Evolutionary conservation across 1,140 invertebrate genomes (phyloP), one percentile per base, ranked within the genome.

Genomic region (Maniola jurtina): DNA sequence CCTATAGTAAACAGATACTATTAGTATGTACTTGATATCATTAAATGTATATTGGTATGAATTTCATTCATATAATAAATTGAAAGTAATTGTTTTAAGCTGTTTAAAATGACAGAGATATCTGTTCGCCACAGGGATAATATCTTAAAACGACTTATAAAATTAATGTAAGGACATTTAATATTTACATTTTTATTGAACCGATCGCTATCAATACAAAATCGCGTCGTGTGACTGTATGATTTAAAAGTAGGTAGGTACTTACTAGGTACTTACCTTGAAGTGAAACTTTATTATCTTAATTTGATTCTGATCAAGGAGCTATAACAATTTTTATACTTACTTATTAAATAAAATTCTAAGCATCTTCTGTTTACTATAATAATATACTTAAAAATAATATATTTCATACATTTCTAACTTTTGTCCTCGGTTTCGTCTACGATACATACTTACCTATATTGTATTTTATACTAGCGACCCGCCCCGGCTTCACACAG

Each of bases 81-180:
- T 45, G 13, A 11, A n/a, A 13, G 42, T 45, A 45, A 11, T 13
- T 45, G 42, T 13, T 11, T 16, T 0, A 14, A 48, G 45, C 6
- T 48, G 14, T 48, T 48, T 48, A 14, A 52, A 52, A 7, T 14
- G 48, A 52, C 48, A 52, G 48, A 52, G 38, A 38, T 45, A 45
- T 52, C 14, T 25, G 13, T 25, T 10, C 6, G 16, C 14, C 15
- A 25, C 48, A 52, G 14, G 14, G 15, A 16, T 52, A 52, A 25
- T 52, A 25, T 52, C 16, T 52, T 52, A 52, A n/a, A 52, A 52
- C 15, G 48, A 52, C 6, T 52, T 25, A 52, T 52, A 52, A 52
- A 52, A 52, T 52, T 15, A 52, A 16, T 45, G 42, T 16, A 52
- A 52, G 14, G 48, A 52, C 14, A 52, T 52, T n/a, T 0, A 52